Conservation (phyloP, 2,797 vertebrate species). For the Aulostomus chinensis region DNA sequence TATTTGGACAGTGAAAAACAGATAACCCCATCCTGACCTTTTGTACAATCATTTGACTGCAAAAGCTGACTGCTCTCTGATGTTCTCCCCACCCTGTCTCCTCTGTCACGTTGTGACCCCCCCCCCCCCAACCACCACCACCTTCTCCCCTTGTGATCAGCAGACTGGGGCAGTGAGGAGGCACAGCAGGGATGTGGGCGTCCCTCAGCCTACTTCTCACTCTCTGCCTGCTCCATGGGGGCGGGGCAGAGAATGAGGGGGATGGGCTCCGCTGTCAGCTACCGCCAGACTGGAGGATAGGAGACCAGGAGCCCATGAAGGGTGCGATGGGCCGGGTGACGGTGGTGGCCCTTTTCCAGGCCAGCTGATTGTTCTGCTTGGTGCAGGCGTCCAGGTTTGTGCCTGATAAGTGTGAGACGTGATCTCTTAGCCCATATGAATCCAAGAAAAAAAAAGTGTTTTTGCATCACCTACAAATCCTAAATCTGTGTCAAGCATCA, state of each 20-base stretch:
- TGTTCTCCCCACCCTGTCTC: conserved; percentile 3
- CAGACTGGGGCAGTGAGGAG: conserved; percentile 45
- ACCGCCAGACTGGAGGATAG: conserved; percentile 85
- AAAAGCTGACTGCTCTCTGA: background rate
- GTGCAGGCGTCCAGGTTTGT: conserved; percentile 91
- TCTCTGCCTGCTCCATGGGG: conserved; percentile 88
- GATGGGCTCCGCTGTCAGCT: conserved; percentile 78
- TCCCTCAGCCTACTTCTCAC: conserved; percentile 86
- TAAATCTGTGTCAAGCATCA: background rate
- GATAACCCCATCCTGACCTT: conserved; percentile 18
- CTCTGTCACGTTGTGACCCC: background rate
- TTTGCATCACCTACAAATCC: background rate
- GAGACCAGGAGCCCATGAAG: conserved; percentile 85
- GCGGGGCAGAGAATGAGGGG: conserved; percentile 83
- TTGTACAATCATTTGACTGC: conserved; percentile 20
- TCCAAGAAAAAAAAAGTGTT: background rate
- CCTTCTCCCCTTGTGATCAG: conserved; percentile 6
- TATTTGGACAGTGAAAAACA: conserved; percentile 12
- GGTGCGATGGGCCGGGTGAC: conserved; percentile 82
- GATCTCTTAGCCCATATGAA: background rate
- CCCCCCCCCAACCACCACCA: background rate
- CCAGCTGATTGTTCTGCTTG: conserved; percentile 92
- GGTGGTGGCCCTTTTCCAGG: conserved; percentile 90
- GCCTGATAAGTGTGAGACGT: too few relatives aligned
- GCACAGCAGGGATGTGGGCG: conserved; percentile 83